These are phyloP conservation scores for Colistium nudipinnis DNA, from an alignment of 2,113 vertebrate species.

Conservation along the genomic window DNA sequence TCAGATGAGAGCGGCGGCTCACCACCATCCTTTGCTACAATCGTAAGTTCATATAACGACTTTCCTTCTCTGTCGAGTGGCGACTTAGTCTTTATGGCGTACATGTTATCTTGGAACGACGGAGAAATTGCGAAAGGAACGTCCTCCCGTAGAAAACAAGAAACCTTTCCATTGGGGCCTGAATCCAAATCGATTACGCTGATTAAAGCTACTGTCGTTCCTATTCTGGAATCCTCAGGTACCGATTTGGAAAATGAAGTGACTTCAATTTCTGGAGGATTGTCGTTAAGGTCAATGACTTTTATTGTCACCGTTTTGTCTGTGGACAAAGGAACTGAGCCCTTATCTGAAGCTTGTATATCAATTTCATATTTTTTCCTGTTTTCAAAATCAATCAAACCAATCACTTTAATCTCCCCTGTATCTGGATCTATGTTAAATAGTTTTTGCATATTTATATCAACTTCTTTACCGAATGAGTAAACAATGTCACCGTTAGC, in stretches of 20 bases:
- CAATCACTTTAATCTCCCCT: constrained; percentile 71
- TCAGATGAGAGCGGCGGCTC: constrained; percentile 60
- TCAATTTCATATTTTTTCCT: constrained; percentile 69
- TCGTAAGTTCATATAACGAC: constrained; percentile 61
- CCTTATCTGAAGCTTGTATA: constrained; percentile 75
- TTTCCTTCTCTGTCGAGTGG: constrained; percentile 69
- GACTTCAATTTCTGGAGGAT: constrained; percentile 87
- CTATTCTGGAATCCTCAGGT: constrained; percentile 61
- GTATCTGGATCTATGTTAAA: constrained; percentile 67
- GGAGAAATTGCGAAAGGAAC: constrained; percentile 64
- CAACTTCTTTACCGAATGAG: constrained; percentile 60
- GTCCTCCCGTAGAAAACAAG: constrained; percentile 75
- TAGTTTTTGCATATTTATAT: constrained; percentile 34
- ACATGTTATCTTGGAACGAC: constrained; percentile 69
- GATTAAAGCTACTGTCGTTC: constrained; percentile 76
- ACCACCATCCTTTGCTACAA: constrained; percentile 72
- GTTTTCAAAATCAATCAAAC: constrained; percentile 72
- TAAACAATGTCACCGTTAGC: constrained; percentile 72
- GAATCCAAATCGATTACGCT: constrained; percentile 75
- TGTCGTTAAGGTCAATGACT: constrained; percentile 79
- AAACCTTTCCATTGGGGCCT: constrained; percentile 73
- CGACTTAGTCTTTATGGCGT: constrained; percentile 64
- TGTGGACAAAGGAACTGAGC: constrained; percentile 18
- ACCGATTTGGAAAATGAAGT: constrained; percentile 88
- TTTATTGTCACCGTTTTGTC: constrained; percentile 70